These are phyloP conservation scores for Eurypyga helias DNA, from an alignment of 2,113 vertebrate genomes.

Conservation along the genomic window DNA sequence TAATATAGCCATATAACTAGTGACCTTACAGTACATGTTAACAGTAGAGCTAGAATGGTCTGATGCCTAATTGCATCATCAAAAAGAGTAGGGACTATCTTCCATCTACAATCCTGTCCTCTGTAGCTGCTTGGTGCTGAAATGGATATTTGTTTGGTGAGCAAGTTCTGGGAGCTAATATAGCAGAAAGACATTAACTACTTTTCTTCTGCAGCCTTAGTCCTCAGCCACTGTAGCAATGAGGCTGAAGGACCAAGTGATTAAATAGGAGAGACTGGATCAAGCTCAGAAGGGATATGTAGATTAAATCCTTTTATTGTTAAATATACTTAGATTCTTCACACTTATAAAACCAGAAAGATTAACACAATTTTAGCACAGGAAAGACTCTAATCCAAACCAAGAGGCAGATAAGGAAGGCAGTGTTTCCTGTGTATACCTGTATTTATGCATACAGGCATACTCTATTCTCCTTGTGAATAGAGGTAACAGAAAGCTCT, in stretches of 20 bases:
- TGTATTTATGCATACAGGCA: not conserved
- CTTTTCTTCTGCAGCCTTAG: not conserved
- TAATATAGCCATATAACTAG: not conserved
- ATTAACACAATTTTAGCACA: not conserved
- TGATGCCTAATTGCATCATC: not conserved
- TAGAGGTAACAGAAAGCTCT: not conserved
- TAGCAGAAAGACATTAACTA: not conserved
- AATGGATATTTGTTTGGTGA: not conserved
- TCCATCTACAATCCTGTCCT: accelerated
- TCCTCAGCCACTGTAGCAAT: not conserved
- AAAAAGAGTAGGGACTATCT: not conserved
- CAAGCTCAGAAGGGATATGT: not conserved
- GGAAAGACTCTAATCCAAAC: not conserved
- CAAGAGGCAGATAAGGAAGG: not conserved
- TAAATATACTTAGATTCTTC: not conserved
- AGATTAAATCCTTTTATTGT: not conserved
- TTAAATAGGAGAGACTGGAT: not conserved
- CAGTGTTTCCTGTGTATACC: not conserved
- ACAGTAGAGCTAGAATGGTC: not conserved
- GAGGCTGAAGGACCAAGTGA: not conserved
- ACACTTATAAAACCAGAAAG: not conserved
- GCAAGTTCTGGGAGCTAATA: not conserved
- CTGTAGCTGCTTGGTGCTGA: not conserved
- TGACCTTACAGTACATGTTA: not conserved
- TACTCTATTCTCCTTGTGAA: not conserved